These are phyloP conservation scores for Chlorodrepanis virens DNA, from an alignment of 2,113 vertebrate species.

Conservation along the genomic window DNA sequence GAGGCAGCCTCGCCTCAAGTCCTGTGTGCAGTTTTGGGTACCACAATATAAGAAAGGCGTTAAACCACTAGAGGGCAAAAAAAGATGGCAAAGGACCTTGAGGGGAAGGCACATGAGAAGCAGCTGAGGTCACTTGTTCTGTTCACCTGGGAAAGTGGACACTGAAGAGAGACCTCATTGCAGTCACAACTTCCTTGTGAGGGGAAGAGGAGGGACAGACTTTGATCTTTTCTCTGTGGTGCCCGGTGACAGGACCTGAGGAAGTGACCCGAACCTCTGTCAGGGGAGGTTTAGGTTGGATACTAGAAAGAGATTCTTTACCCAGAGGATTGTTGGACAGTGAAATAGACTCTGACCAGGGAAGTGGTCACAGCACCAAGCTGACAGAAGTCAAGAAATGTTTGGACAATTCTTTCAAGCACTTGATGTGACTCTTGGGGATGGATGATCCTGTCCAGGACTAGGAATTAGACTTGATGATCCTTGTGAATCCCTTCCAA, in stretches of 20 bases:
- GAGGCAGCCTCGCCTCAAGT: rapidly evolving
- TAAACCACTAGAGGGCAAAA: neutral
- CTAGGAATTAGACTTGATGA: neutral
- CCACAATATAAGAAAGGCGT: neutral
- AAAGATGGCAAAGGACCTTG: neutral
- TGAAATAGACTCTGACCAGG: too few species aligned
- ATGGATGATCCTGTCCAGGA: too few species aligned
- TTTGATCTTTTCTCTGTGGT: neutral
- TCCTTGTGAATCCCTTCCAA: neutral
- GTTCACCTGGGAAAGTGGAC: neutral
- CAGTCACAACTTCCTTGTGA: neutral
- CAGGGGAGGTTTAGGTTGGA: neutral
- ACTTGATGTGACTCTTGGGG: neutral
- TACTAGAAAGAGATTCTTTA: neutral
- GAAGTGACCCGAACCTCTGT: neutral
- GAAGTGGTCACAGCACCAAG: too few species aligned
- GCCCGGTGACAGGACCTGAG: neutral
- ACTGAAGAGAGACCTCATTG: too few species aligned
- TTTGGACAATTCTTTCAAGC: neutral
- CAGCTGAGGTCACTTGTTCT: neutral
- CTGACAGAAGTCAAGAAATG: neutral
- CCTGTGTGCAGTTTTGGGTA: neutral
- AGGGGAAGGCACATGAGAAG: neutral
- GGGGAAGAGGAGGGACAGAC: neutral
- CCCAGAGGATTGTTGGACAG: rapidly evolving